Evolutionary conservation across 2,888 invertebrate genomes (phyloP).

Genomic region (Digitonthophagus gazella): DNA sequence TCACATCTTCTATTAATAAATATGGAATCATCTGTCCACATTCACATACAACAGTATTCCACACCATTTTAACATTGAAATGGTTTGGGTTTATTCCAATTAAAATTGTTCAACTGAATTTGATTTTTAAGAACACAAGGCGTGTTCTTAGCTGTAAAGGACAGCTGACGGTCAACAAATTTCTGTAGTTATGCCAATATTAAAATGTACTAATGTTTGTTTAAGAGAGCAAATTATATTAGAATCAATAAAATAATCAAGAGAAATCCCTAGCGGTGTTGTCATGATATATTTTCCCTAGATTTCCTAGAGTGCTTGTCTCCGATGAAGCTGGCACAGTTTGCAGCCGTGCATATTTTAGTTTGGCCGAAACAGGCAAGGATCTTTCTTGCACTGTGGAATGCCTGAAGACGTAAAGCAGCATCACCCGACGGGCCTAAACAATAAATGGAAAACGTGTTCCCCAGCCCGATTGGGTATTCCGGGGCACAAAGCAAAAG

Average conservation of each 20-base stretch:
- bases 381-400: not conserved
- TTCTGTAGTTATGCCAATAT: too few species aligned
- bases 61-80: too few species aligned
- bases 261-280: not conserved
- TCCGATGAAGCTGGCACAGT: not conserved
- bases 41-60: too few species aligned
- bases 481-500: not conserved
- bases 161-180: too few species aligned
- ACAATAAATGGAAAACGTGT: conserved; percentile 17
- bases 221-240: not conserved
- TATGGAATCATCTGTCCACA: too few species aligned
- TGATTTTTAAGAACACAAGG: too few species aligned
- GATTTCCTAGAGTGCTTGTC: not conserved
- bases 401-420: not conserved
- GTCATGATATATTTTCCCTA: not conserved
- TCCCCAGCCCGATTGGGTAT: not conserved
- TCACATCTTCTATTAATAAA: too few species aligned
- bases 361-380: not conserved
- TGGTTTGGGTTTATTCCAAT: too few species aligned
- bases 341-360: not conserved
- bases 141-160: too few species aligned
- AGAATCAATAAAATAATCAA: not conserved
- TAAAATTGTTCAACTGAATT: too few species aligned
- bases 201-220: too few species aligned
- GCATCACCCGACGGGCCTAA: conserved; percentile 12